Percentiles rank a stretch among this genome's conserved stretches.
Conservation (phyloP, 2,113 vertebrate genomes). For the Hassar affinis region DNA sequence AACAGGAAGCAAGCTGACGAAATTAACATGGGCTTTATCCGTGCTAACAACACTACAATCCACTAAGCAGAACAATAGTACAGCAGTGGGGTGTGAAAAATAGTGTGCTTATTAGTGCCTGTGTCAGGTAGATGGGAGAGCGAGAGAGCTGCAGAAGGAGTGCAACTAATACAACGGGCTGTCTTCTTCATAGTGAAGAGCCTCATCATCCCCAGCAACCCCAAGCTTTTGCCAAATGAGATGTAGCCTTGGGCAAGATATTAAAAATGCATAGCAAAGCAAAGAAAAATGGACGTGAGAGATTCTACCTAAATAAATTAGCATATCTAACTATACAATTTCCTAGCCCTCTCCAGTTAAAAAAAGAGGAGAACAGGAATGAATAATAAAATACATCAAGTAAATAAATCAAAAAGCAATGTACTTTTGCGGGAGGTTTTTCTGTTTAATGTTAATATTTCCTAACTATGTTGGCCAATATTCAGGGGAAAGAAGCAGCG, state of each 20-base stretch:
- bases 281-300: constrained; percentile 89
- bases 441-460: neutral
- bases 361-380: constrained; percentile 59
- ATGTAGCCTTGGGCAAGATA: constrained; percentile 86
- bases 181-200: constrained; percentile 84
- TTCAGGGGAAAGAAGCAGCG: neutral
- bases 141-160: constrained; percentile 43
- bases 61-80: constrained; percentile 69
- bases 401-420: constrained; percentile 55
- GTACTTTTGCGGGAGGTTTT: too few species aligned
- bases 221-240: constrained; percentile 92
- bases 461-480: constrained; percentile 8
- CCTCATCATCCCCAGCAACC: constrained; percentile 85
- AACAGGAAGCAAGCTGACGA: constrained; percentile 67
- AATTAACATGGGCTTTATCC: constrained; percentile 67
- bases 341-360: constrained; percentile 56
- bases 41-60: constrained; percentile 66
- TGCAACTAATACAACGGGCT: constrained; percentile 69
- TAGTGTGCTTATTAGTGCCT: constrained; percentile 75
- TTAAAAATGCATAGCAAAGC: constrained; percentile 99
- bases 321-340: constrained; percentile 80
- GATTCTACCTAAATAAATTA: constrained; percentile 85
- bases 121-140: constrained; percentile 71
- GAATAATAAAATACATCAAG: constrained; percentile 59
- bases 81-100: constrained; percentile 90